These are phyloP conservation scores for Drosophila anomelani DNA, from an alignment of 2,888 invertebrate genomes.

Conservation along the genomic window DNA sequence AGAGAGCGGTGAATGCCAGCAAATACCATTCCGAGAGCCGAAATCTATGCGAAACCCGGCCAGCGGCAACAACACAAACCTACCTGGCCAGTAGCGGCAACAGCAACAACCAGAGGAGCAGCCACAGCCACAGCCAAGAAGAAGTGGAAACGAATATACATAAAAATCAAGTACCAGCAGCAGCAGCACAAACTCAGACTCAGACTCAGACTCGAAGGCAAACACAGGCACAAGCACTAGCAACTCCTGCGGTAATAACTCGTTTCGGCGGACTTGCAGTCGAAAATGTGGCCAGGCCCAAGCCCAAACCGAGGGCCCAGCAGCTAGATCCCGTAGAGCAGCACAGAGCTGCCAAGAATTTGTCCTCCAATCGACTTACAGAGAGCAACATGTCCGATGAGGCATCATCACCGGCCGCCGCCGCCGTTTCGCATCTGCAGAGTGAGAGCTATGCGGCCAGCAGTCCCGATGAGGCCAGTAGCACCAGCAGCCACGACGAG, in stretches of 20 bases:
- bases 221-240: constrained; percentile 42
- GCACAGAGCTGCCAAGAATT: constrained; percentile 56
- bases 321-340: constrained; percentile 47
- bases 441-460: constrained; percentile 68
- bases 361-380: constrained; percentile 56
- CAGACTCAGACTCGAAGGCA: constrained; percentile 27
- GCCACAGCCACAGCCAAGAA: constrained; percentile 45
- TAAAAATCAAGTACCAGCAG: constrained; percentile 76
- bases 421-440: constrained; percentile 53
- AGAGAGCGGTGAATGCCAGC: constrained; percentile 51
- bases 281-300: constrained; percentile 64
- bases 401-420: constrained; percentile 21
- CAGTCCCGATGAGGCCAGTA: constrained; percentile 52
- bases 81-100: constrained; percentile 72
- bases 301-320: constrained; percentile 64
- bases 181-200: constrained; percentile 51
- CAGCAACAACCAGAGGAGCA: constrained; percentile 34
- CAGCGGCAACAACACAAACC: constrained; percentile 67
- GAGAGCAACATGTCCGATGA: constrained; percentile 58
- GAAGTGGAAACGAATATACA: constrained; percentile 78
- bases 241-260: constrained; percentile 77
- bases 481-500: constrained; percentile 49
- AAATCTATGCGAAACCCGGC: constrained; percentile 75
- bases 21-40: constrained; percentile 67
- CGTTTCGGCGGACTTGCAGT: constrained; percentile 64